Conservation (phyloP, 2,113 vertebrate genomes). For the Gambusia affinis region DNA sequence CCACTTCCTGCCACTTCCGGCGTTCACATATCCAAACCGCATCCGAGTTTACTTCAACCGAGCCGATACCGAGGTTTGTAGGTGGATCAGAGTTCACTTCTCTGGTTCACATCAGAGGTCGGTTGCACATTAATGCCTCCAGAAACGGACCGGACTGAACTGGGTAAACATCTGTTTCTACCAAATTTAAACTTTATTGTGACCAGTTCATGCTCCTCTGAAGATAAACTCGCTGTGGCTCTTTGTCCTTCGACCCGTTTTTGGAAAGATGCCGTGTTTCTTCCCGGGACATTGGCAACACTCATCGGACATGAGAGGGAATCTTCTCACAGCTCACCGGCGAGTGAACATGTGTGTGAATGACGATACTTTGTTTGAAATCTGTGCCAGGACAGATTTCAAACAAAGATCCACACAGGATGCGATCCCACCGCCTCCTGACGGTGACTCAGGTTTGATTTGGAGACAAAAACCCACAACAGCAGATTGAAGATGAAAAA, state of each 20-base stretch:
- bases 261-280: conserved; percentile 33
- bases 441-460: conserved; percentile 67
- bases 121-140: too few relatives aligned
- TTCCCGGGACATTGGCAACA: conserved; percentile 50
- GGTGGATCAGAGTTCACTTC: too few relatives aligned
- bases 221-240: not conserved
- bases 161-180: too few relatives aligned
- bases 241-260: conserved; percentile 29
- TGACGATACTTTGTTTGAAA: conserved; percentile 62
- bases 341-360: conserved; percentile 56
- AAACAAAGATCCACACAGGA: conserved; percentile 61
- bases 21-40: too few relatives aligned
- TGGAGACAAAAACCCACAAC: conserved; percentile 60
- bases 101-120: too few relatives aligned
- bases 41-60: too few relatives aligned
- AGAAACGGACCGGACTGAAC: too few relatives aligned
- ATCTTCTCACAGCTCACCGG: conserved; percentile 60
- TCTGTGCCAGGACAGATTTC: conserved; percentile 70
- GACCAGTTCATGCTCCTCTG: too few relatives aligned
- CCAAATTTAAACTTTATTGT: too few relatives aligned
- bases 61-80: too few relatives aligned
- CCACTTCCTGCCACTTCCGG: too few relatives aligned
- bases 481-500: conserved; percentile 54
- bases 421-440: conserved; percentile 65
- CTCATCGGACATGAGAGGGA: conserved; percentile 40